Base-by-base conservation (phyloP, 2,113 vertebrate genomes). In the Stomatorhinus ivindoensis region DNA sequence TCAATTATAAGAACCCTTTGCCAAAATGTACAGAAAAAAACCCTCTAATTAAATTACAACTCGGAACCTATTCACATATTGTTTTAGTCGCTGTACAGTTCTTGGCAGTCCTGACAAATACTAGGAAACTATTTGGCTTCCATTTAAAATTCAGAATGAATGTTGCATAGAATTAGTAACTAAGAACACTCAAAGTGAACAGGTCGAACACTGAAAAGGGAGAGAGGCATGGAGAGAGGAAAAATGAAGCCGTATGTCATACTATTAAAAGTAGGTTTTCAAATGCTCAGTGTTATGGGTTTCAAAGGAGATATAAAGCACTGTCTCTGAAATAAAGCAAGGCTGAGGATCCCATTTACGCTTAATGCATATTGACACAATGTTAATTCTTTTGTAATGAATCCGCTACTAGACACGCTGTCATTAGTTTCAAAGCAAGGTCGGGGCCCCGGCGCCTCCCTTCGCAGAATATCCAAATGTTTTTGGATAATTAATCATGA, bases 131-230 rank as follows among this genome's bases (percentile, higher is more conserved):
- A 48, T 94, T 94, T 92, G 92, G 94, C 91, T 95, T 93, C 93
- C 94, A 91, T 93, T 90, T 90, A 90, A 91, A 95, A 95, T 91
- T 95, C 93, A 93, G 93, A 88, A 51, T 19, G 90, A 94, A 93
- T 92, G 94, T 96, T 97, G 95, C 96, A 97, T 96, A 97, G 95
- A 93, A 95, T 95, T 93, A 93, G 94, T 87, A 90, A 91, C 89
- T 73, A 88, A 90, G 93, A 90, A 93, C 90, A 93, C 53, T 90
- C 90, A 61, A 87, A 90, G 61, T 89, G 82, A 88, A 86, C 88
- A 88, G 51, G n/a, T 48, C 39, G 53, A 89, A 91, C 89, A 73
- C 24, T 39, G 84, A 76, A 87, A 84, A 24, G 13, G 44, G 85
- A 86, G 48, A 76, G 73, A 87, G 80, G 44, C 88, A 46, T 86